These are phyloP conservation scores for Spongilla lacustris DNA, from an alignment of 37 sponge, comb jelly and placozoan genomes.

Conservation along the genomic window DNA sequence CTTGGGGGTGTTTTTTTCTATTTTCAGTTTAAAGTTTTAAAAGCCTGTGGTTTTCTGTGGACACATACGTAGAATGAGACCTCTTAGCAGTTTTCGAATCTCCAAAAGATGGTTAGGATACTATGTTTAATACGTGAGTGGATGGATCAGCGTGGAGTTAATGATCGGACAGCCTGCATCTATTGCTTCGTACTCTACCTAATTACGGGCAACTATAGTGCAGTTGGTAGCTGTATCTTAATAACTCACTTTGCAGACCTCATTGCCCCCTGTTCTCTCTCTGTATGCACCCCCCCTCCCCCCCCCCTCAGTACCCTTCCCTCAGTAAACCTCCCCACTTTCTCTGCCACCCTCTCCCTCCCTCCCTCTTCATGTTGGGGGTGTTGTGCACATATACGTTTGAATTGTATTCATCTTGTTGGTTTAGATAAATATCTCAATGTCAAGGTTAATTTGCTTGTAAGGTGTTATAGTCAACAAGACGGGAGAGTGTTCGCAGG, in stretches of 20 bases:
- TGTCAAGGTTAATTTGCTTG: background rate
- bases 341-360: background rate
- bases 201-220: too few relatives aligned
- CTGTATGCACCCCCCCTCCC: background rate
- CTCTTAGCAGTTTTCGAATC: background rate
- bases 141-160: background rate
- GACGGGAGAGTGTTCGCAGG: background rate
- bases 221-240: too few relatives aligned
- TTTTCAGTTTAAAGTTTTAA: background rate
- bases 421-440: background rate
- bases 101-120: background rate
- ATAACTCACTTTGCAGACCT: background rate
- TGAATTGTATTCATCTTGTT: background rate
- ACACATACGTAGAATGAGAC: background rate
- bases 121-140: too few relatives aligned
- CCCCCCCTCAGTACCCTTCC: background rate
- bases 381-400: background rate
- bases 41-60: background rate
- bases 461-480: background rate
- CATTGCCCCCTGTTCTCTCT: background rate
- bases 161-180: background rate
- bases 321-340: background rate
- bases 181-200: background rate
- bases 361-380: background rate
- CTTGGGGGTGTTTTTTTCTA: background rate